phyloP scores from a whole-genome alignment of 1,140 invertebrate genomes.

The Galendromus occidentalis region DNA sequence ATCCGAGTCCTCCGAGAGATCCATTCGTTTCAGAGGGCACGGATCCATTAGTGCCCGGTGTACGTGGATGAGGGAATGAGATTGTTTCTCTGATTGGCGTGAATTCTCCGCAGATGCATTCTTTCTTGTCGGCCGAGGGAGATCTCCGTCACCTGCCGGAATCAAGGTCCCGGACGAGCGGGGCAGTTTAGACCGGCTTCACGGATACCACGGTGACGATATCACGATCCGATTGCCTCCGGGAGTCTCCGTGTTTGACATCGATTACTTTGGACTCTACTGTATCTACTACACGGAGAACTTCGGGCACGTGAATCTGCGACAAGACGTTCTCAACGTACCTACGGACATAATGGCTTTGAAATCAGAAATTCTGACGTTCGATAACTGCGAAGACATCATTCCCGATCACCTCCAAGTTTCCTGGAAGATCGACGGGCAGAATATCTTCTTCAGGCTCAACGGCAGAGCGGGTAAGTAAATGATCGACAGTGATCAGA shows the following conservation, averaged over 20 bases:
- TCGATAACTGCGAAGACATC: slow-evolving; percentile 48
- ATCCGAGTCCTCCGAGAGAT: too few relatives aligned
- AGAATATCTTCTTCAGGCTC: slow-evolving; percentile 64
- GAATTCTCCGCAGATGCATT: slow-evolving; percentile 38
- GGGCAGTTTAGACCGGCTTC: slow-evolving; percentile 51
- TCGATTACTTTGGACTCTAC: slow-evolving; percentile 64
- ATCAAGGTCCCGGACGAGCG: slow-evolving; percentile 66
- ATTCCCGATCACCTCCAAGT: slow-evolving; percentile 44
- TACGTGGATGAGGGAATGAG: neutral
- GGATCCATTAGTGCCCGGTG: too few relatives aligned
- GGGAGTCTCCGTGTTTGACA: slow-evolving; percentile 55
- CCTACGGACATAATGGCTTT: slow-evolving; percentile 36
- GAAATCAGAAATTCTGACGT: slow-evolving; percentile 27
- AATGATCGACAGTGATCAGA: too few relatives aligned
- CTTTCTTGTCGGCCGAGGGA: slow-evolving; percentile 68
- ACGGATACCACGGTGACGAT: slow-evolving; percentile 47
- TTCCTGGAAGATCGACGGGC: slow-evolving; percentile 70
- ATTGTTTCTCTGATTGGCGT: slow-evolving; percentile 9
- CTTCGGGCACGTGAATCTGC: slow-evolving; percentile 54
- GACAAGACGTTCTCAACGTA: slow-evolving; percentile 51
- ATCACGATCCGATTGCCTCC: slow-evolving; percentile 57
- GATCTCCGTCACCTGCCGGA: slow-evolving; percentile 58
- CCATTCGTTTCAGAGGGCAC: too few relatives aligned
- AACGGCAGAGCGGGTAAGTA: slow-evolving; percentile 46
- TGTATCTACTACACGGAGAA: slow-evolving; percentile 48